Base-by-base conservation (phyloP, 1,140 invertebrate genomes). In the Hypothenemus hampei region DNA sequence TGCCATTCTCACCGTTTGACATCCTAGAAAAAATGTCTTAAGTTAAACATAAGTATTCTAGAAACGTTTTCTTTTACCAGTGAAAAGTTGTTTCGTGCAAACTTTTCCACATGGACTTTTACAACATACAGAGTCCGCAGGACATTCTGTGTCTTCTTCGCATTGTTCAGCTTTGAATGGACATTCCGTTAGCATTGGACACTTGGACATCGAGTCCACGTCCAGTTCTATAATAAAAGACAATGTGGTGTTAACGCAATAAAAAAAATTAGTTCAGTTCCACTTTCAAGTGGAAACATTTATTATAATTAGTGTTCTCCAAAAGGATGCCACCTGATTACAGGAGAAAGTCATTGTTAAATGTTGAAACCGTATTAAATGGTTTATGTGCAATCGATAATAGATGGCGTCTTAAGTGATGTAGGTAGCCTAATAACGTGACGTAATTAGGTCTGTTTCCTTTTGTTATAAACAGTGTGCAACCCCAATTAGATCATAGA, bases 1-100 rank as follows among this genome's bases (percentile, higher is more conserved):
- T 7, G 82, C 79, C 23, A 79, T 69, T 15, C 78, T 73, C 37
- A 85, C 60, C 50, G 85, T 82, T 62, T 87, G 81, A 66, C 86
- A 88, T 59, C 82, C 84, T 71, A 16, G 16, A 45, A 23, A 23
- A 8, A 23, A 39, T 2, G 1, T 10, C 13, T 31, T 11, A 2
- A 31, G 1, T 31, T n/a, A n/a, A n/a, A n/a, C n/a, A n/a, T n/a
- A n/a, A n/a, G n/a, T n/a, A n/a, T n/a, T n/a, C n/a, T n/a, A n/a
- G n/a, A n/a, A n/a, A n/a, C n/a, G n/a, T n/a, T n/a, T n/a, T n/a
- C n/a, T n/a, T n/a, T 41, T 63, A 73, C 72, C 72, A 59, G 72
- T 73, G 45, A 69, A 71, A 13, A 74, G 57, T 56, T 72, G 71
- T 58, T 73, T 71, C 19, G 70, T 69, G 59, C 72, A 74, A 6